A percentile compares a stretch with the other conserved stretches of the same genome.
phyloP scores from a whole-genome alignment of 2,888 invertebrate species.

The Agriotes lineatus region DNA sequence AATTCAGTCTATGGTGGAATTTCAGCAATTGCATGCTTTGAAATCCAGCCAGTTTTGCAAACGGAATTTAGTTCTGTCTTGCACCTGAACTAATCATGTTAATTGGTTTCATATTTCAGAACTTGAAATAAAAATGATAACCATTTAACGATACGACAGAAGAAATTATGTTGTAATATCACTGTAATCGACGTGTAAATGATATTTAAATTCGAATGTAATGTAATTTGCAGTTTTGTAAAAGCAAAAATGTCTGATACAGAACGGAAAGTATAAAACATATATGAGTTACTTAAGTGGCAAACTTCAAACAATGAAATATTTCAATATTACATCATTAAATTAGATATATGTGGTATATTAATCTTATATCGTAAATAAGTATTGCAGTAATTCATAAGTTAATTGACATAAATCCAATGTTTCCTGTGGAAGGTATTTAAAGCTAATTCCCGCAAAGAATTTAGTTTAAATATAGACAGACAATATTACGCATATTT shows the following conservation, averaged over 20 bases:
- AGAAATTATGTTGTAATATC: too few species aligned
- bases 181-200: too few species aligned
- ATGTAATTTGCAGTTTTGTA: too few species aligned
- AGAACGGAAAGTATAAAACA: too few species aligned
- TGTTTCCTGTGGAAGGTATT: constrained; percentile 4
- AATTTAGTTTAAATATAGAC: background rate
- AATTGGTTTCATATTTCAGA: too few species aligned
- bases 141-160: too few species aligned
- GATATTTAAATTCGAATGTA: too few species aligned
- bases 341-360: background rate
- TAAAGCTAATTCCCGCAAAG: background rate
- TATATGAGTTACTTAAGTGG: too few species aligned
- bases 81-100: too few species aligned
- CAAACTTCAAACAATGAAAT: background rate
- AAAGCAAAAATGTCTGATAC: too few species aligned
- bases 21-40: background rate
- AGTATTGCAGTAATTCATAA: background rate
- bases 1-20: too few species aligned
- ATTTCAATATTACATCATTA: background rate
- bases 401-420: constrained; percentile 19
- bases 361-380: background rate
- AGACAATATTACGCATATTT: background rate
- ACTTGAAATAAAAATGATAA: too few species aligned
- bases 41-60: background rate
- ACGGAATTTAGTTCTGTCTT: background rate